phyloP scores from a whole-genome alignment of 1,140 invertebrate species.

The Lethocerus indicus region DNA sequence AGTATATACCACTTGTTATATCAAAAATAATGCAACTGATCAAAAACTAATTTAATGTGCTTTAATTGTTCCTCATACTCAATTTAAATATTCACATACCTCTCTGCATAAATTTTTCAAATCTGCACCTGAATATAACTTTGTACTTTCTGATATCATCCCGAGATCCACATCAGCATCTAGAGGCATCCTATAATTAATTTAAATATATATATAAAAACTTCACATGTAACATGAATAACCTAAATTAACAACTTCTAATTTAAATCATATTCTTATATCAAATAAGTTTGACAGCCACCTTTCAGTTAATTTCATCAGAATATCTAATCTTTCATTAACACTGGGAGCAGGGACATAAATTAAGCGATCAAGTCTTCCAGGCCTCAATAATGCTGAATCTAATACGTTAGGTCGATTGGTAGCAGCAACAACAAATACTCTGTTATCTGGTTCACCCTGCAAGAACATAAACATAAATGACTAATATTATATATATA shows the following conservation, averaged over 20 bases:
- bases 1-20: too few species aligned
- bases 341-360: conserved; percentile 56
- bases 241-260: too few species aligned
- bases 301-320: conserved; percentile 35
- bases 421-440: conserved; percentile 55
- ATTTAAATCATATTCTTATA: too few species aligned
- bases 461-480: too few species aligned
- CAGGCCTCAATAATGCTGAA: conserved; percentile 53
- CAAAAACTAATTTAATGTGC: too few species aligned
- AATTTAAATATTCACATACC: conserved; percentile 23
- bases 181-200: conserved; percentile 32
- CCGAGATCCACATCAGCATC: conserved; percentile 36
- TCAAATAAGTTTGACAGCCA: too few species aligned
- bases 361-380: conserved; percentile 53
- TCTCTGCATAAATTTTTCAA: conserved; percentile 51
- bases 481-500: too few species aligned
- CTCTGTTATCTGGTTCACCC: conserved; percentile 18
- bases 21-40: too few species aligned
- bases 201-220: neutral
- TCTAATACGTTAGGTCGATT: conserved; percentile 67
- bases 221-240: too few species aligned
- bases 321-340: conserved; percentile 36
- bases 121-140: conserved; percentile 62
- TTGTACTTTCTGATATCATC: conserved; percentile 37
- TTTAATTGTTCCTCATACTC: too few species aligned